A percentile compares a stretch with the other conserved stretches of the same genome.
Conservation (phyloP, 2,113 vertebrate species). For the Xyliphius kryptos region DNA sequence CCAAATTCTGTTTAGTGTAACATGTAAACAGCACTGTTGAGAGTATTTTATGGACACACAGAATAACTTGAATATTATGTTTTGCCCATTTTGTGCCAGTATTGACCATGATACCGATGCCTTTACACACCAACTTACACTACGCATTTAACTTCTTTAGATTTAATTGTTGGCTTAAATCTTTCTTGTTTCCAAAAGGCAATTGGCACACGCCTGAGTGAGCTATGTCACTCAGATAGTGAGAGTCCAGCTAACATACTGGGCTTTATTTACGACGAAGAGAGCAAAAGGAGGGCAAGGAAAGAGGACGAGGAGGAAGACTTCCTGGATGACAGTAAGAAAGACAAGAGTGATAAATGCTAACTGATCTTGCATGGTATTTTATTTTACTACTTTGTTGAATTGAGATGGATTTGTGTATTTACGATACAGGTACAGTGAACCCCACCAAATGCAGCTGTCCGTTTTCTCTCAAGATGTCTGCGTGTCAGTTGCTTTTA, state of each 20-base stretch:
- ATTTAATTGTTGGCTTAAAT: background rate
- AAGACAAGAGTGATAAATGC: too few relatives aligned
- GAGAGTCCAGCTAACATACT: constrained; percentile 94
- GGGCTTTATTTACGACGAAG: constrained; percentile 94
- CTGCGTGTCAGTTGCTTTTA: constrained; percentile 89
- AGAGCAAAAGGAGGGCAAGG: constrained; percentile 86
- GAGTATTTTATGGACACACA: too few relatives aligned
- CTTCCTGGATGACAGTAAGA: constrained; percentile 98
- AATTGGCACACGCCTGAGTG: constrained; percentile 85
- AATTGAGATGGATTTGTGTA: background rate
- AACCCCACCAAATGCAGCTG: constrained; percentile 97
- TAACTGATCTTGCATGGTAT: too few relatives aligned
- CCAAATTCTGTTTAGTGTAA: too few relatives aligned
- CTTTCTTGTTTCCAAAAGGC: constrained; percentile 62
- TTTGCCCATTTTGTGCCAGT: too few relatives aligned
- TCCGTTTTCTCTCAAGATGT: constrained; percentile 96
- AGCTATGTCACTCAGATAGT: constrained; percentile 89
- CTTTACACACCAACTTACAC: too few relatives aligned
- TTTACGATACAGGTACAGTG: constrained; percentile 81
- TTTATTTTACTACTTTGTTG: too few relatives aligned
- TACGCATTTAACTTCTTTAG: background rate
- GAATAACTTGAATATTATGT: too few relatives aligned
- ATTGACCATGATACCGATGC: too few relatives aligned
- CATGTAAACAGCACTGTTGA: too few relatives aligned
- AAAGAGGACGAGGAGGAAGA: constrained; percentile 98